Base-by-base conservation (phyloP, 2,888 invertebrate species). In the Metacarcinus magister region DNA sequence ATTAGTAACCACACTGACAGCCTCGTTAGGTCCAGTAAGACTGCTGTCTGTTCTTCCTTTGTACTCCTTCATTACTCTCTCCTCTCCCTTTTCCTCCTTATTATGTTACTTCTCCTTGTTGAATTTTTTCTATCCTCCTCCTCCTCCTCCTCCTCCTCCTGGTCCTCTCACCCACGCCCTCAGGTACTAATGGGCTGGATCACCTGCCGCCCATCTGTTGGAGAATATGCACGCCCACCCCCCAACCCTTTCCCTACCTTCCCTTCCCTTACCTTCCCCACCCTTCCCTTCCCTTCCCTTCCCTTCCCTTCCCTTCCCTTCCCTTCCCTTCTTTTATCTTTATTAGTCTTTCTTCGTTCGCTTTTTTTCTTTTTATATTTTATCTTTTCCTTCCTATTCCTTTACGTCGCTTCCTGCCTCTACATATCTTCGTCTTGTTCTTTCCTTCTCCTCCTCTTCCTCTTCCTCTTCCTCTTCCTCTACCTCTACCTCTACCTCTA, bases 111-210 rank as follows among this genome's bases (percentile, higher is more conserved):
- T n/a, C n/a, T n/a, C n/a, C n/a, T n/a, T n/a, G n/a, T n/a, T n/a
- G n/a, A n/a, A 48, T 48, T 46, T 10, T 46, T 10, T 46, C 46
- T 10, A 4, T 46, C 46, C 60, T 60, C 60, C 60, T 60, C 60
- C 60, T 60, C 60, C 60, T 60, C 60, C 60, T 60, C 60, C 60
- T 60, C 60, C 60, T 60, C 60, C 60, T 60, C 60, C 60, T 60
- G 10, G 10, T 60, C 60, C 60, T 60, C 60, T 16, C 54, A 54
- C 54, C 54, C 54, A 54, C 54, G 13, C 5, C 54, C 54, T 54
- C 54, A 54, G 54, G 54, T 54, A 13, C 54, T 13, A 7, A 7
- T 7, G 54, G 54, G 54, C 7, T 8, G 13, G 54, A 13, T 8
- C 54, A 54, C 54, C 54, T 54, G 54, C 54, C 54, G 54, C 54